These are phyloP conservation scores for Eupithecia pulchellata DNA, from an alignment of 2,888 invertebrate species.

Conservation along the genomic window DNA sequence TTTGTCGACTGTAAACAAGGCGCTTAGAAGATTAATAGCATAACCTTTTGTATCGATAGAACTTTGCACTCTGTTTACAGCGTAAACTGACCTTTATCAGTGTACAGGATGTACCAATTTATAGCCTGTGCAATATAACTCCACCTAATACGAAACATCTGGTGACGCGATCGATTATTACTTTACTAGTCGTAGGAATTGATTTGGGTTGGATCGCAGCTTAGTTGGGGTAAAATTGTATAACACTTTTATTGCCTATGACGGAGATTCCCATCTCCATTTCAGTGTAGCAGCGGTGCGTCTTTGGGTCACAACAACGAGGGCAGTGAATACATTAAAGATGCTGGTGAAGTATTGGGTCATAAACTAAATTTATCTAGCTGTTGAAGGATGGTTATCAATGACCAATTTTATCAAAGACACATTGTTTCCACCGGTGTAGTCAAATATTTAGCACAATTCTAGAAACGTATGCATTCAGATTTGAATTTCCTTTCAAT, in stretches of 20 bases:
- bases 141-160: neutral
- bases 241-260: no score
- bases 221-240: neutral
- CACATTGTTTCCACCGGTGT: neutral
- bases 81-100: neutral
- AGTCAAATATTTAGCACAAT: neutral
- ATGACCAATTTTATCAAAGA: neutral
- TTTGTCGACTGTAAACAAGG: constrained; percentile 12
- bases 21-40: constrained; percentile 5
- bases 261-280: neutral
- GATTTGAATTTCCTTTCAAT: no score
- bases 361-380: no score
- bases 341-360: no score
- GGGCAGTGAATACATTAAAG: no score
- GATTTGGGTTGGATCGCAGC: neutral
- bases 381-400: neutral
- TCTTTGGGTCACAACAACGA: neutral
- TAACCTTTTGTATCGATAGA: constrained; percentile 3
- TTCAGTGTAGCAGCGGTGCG: neutral
- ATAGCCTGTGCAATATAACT: neutral
- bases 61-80: constrained; percentile 3
- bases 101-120: neutral
- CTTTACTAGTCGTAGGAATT: neutral
- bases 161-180: neutral
- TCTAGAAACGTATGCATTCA: no score